Evolutionary conservation across 1,140 invertebrate species (phyloP).

Genomic region (Meloidogyne hapla): DNA sequence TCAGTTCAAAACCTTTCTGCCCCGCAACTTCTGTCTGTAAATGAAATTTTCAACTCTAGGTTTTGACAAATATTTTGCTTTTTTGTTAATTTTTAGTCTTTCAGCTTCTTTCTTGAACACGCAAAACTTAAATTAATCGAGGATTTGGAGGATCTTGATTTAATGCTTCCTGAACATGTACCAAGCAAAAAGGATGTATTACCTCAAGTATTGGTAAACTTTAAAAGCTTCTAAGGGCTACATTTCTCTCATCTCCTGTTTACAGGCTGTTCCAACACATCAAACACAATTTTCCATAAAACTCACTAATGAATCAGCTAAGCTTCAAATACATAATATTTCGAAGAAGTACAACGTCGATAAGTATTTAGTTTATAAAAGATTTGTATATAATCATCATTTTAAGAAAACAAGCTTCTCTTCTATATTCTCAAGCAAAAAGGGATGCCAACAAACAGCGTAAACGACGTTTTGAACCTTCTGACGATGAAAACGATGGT

Average conservation of each 20-base stretch:
- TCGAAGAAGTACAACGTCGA: not conserved
- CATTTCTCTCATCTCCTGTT: too few relatives aligned
- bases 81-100: not conserved
- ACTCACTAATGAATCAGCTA: not conserved
- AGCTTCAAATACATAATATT: not conserved
- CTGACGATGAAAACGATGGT: constrained; percentile 2
- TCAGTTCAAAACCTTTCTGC: not conserved
- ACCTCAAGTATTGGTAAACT: too few relatives aligned
- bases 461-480: not conserved
- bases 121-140: not conserved
- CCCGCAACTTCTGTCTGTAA: not conserved
- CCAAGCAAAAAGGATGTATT: not conserved
- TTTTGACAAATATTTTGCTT: not conserved
- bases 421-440: not conserved
- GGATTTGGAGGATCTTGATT: not conserved
- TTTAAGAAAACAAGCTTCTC: not conserved
- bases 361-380: not conserved
- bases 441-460: not conserved
- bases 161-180: not conserved
- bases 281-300: not conserved
- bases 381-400: not conserved
- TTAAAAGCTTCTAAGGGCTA: too few relatives aligned
- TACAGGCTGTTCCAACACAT: too few relatives aligned
- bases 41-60: not conserved
- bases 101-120: not conserved